Base-by-base conservation (phyloP, 2,113 vertebrate genomes). In the Podarcis cretensis region DNA sequence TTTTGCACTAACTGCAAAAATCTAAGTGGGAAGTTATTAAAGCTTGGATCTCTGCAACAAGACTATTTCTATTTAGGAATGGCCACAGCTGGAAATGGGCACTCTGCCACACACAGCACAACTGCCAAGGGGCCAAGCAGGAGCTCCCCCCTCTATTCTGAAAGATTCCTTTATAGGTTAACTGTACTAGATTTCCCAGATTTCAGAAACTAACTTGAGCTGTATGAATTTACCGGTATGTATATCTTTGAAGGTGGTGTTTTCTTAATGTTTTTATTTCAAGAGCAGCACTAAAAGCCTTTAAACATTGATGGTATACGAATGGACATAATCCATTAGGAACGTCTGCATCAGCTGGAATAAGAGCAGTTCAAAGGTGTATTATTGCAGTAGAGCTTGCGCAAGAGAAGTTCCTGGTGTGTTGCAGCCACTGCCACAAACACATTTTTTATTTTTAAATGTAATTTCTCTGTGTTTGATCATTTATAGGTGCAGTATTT, bases 401-500 rank as follows among this genome's bases (percentile, higher is more conserved):
- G 23, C 16, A 65, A 65, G 25, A 65, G 13, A 37, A 63, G 7
- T 65, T 63, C 25, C n/a, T 10, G 7, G 37, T 18, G 8, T 18
- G 65, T 6, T 76, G 21, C 32, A n/a, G 7, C 12, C 7, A 32
- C 7, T 75, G 6, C 8, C 32, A 59, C 27, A 66, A 32, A 43
- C 10, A 30, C n/a, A 13, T n/a, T 48, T 1, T 1, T 71, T 32
- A 65, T 48, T 79, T 79, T 79, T 27, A 68, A 79, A 85, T 21
- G 32, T 63, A 35, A 68, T 32, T 79, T 6, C 14, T 79, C 18
- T 57, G 2, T 6, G 8, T 37, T 57, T 32, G 59, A 82, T 20
- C 21, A 32, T 27, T 54, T 81, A 7, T 89, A 99, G 99, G 99
- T 99, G 92, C 98, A 98, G 96, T 99, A 99, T 93, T 96, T 99